Conservation (phyloP, 1,140 invertebrate genomes). For the Pseudoatta argentina region DNA sequence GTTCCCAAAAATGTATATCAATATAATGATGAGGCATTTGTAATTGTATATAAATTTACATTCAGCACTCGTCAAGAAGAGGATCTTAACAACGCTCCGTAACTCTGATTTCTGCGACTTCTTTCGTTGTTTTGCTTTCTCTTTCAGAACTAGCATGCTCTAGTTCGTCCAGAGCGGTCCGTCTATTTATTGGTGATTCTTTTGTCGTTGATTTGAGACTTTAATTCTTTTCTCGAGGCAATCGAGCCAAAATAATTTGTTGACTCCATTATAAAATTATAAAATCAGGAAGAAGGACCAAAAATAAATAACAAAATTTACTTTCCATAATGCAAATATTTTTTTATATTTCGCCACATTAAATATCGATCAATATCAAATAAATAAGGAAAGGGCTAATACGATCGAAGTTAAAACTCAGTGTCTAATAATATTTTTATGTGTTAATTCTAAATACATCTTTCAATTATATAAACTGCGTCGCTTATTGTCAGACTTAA, state of each 20-base stretch:
- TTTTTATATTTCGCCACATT: neutral
- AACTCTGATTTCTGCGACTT: constrained; percentile 74
- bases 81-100: constrained; percentile 40
- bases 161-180: constrained; percentile 80
- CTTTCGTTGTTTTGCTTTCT: constrained; percentile 86
- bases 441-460: no score
- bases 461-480: no score
- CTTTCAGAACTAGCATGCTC: constrained; percentile 86
- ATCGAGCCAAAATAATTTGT: neutral
- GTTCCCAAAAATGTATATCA: neutral
- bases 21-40: neutral
- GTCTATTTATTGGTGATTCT: constrained; percentile 66
- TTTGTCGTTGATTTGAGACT: constrained; percentile 39
- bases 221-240: constrained; percentile 41
- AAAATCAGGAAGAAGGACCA: neutral
- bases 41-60: neutral
- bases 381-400: no score
- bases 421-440: no score
- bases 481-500: no score
- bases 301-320: no score
- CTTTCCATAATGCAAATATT: neutral
- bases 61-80: neutral
- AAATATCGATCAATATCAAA: neutral
- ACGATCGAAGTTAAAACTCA: no score
- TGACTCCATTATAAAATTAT: neutral